Evolutionary conservation across 2,888 invertebrate genomes (phyloP).

Genomic region (Caenorhabditis wallacei): DNA sequence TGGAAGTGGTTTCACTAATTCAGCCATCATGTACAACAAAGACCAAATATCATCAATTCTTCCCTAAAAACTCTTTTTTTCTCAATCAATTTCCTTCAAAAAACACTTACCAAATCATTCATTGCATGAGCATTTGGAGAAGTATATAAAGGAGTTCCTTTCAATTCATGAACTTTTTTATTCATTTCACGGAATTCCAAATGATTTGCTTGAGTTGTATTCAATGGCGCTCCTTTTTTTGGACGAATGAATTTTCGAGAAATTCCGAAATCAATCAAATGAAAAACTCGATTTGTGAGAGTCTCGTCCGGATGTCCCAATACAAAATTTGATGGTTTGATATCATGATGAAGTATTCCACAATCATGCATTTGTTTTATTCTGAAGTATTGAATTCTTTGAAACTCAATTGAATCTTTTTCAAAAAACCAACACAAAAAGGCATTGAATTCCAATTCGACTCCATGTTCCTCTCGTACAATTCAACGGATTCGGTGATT

Average conservation of each 20-base stretch:
- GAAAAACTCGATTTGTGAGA: conserved; percentile 10
- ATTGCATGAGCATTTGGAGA: conserved; percentile 37
- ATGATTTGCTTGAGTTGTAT: background rate
- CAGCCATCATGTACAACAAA: conserved; percentile 45
- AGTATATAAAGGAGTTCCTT: conserved; percentile 36
- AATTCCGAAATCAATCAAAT: conserved; percentile 43
- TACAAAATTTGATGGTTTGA: conserved; percentile 38
- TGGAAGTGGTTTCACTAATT: conserved; percentile 34
- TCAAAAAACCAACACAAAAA: conserved; percentile 29
- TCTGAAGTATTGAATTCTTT: conserved; percentile 20
- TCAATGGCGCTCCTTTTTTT: background rate
- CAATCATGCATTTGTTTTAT: conserved; percentile 44
- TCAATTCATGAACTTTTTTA: background rate
- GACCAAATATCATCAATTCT: conserved; percentile 43
- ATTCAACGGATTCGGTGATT: conserved; percentile 4
- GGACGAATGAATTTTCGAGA: conserved; percentile 6
- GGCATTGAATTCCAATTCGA: conserved; percentile 47
- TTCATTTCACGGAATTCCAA: background rate
- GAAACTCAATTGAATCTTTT: background rate
- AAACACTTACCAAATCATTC: background rate
- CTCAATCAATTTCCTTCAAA: background rate
- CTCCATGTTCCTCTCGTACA: conserved; percentile 32
- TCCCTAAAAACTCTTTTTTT: conserved; percentile 13
- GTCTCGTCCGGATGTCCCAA: conserved; percentile 15
- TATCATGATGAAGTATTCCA: conserved; percentile 37